Evolutionary conservation across 2,113 vertebrate species (phyloP).

Genomic region (Leucosticte australis): DNA sequence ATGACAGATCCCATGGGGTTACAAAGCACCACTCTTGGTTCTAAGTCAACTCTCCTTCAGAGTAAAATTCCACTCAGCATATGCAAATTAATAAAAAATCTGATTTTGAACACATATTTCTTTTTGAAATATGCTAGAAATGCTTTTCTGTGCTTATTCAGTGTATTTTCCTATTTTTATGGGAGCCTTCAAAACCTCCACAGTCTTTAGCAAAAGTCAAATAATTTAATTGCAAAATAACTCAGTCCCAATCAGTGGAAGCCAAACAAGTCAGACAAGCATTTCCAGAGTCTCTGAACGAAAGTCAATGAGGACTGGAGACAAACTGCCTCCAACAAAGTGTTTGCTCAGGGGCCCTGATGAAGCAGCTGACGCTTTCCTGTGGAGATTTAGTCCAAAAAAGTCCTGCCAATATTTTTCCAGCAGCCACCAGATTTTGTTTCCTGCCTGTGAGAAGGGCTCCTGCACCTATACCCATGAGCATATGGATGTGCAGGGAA

Average conservation of each 20-base stretch:
- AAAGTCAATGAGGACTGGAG: not conserved
- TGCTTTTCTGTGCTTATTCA: rapidly evolving
- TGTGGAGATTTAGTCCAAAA: rapidly evolving
- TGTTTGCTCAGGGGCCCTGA: not conserved
- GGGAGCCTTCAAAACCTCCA: not conserved
- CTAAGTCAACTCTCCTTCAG: not conserved
- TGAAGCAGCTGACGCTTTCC: not conserved
- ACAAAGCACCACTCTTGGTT: not conserved
- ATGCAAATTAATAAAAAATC: not conserved
- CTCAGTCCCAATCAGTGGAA: not conserved
- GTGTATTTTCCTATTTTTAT: not conserved
- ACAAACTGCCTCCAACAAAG: not conserved
- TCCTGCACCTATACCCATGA: not conserved
- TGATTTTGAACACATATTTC: not conserved
- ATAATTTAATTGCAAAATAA: not conserved
- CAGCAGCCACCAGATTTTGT: not conserved
- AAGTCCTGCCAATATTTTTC: not conserved
- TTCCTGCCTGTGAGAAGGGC: not conserved
- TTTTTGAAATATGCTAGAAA: not conserved
- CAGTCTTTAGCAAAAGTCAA: not conserved
- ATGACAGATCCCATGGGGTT: not conserved
- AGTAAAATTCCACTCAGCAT: not conserved
- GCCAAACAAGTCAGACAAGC: not conserved
- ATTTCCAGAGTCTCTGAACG: not conserved
- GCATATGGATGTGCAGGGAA: not conserved